A percentile compares a stretch with the other conserved stretches of the same genome.
phyloP scores from a whole-genome alignment of 2,113 vertebrate species.

The Sphyrna mokarran region DNA sequence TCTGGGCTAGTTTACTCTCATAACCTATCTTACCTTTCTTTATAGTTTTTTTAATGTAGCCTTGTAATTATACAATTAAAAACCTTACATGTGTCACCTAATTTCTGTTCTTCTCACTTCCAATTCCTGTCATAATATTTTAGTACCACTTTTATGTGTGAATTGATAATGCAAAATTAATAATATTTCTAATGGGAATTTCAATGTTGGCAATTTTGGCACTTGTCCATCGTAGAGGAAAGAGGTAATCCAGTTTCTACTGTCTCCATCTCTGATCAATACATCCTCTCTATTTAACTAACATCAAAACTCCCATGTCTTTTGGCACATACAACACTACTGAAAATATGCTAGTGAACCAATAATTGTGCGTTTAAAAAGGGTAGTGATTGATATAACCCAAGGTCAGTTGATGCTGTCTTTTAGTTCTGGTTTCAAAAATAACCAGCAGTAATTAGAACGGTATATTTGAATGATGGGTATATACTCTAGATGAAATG shows the following conservation, averaged over 20 bases:
- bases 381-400: neutral
- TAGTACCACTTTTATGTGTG: neutral
- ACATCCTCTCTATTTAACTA: neutral
- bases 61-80: neutral
- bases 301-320: neutral
- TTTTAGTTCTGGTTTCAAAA: neutral
- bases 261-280: neutral
- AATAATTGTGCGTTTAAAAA: neutral
- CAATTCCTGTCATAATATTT: neutral
- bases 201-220: neutral
- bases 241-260: neutral
- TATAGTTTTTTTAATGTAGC: neutral
- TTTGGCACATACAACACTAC: neutral
- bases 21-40: too few species aligned
- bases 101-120: neutral
- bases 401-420: neutral
- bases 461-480: neutral
- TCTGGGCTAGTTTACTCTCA: too few species aligned
- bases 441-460: neutral
- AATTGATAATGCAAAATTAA: neutral
- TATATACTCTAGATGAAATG: neutral
- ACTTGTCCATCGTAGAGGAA: neutral
- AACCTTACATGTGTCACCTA: neutral
- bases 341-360: neutral
- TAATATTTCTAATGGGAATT: neutral